A percentile compares a stretch with the other conserved stretches of the same genome.
phyloP scores from a whole-genome alignment of 2,797 vertebrate species.

The Acanthurus leucopareius region DNA sequence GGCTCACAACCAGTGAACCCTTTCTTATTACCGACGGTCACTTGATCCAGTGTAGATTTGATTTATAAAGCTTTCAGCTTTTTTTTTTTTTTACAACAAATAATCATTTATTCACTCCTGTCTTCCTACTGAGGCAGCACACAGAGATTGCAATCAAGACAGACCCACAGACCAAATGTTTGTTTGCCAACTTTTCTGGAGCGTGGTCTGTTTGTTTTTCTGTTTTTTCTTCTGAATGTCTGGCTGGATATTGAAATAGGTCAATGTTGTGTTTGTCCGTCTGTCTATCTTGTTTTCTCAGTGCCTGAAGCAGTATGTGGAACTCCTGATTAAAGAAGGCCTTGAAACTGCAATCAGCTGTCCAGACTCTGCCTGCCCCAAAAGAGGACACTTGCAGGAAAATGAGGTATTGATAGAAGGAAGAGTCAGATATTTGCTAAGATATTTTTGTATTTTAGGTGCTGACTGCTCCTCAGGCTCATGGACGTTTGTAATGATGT shows the following conservation, averaged over 20 bases:
- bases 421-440: not conserved
- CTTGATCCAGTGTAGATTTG: not conserved
- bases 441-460: not conserved
- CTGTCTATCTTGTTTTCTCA: constrained; percentile 66
- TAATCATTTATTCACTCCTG: too few relatives aligned
- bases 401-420: constrained; percentile 88
- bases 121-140: not conserved
- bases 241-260: not conserved
- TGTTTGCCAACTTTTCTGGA: constrained; percentile 9
- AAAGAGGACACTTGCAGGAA: constrained; percentile 95
- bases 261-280: constrained; percentile 22
- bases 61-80: not conserved
- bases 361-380: constrained; percentile 96
- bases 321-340: constrained; percentile 98
- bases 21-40: not conserved
- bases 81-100: not conserved
- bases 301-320: constrained; percentile 99
- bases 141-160: not conserved
- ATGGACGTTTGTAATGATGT: not conserved
- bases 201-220: not conserved
- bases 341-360: constrained; percentile 98
- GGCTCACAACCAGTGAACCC: not conserved
- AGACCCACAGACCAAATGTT: not conserved
- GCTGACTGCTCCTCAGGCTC: not conserved
- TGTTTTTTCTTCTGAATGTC: not conserved